Conservation (phyloP, 1,140 invertebrate species). For the Chrysomallon squamiferum region DNA sequence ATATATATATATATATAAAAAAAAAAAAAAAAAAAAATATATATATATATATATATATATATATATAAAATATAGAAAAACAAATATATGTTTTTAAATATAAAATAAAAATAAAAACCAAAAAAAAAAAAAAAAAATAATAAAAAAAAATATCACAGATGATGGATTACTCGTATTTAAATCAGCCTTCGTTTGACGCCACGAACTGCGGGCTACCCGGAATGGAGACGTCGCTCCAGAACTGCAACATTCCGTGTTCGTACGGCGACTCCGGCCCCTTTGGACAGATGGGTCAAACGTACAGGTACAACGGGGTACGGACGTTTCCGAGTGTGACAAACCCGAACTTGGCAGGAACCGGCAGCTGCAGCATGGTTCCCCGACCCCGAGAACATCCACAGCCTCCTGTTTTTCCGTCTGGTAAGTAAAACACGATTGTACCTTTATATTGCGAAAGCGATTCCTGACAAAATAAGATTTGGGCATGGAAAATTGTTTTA, state of each 20-base stretch:
- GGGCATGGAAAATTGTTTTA: constrained; percentile 59
- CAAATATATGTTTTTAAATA: too few species aligned
- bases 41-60: too few species aligned
- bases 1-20: too few species aligned
- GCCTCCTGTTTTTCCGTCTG: constrained; percentile 54
- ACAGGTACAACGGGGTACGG: constrained; percentile 55
- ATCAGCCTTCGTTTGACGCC: constrained; percentile 17
- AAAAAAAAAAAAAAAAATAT: too few species aligned
- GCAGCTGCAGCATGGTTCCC: constrained; percentile 56
- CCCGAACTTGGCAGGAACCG: constrained; percentile 32
- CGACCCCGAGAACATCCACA: constrained; percentile 52
- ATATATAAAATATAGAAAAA: too few species aligned
- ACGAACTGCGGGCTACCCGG: constrained; percentile 64
- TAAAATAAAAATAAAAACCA: too few species aligned
- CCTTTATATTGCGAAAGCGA: constrained; percentile 50
- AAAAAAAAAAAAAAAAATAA: too few species aligned
- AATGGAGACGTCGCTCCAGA: constrained; percentile 70
- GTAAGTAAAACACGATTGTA: constrained; percentile 52
- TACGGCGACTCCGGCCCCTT: constrained; percentile 85
- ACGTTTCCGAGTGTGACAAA: constrained; percentile 45
- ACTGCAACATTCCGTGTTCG: constrained; percentile 74
- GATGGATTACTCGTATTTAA: constrained; percentile 24
- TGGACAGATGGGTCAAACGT: constrained; percentile 77
- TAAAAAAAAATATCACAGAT: too few species aligned
- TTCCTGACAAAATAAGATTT: constrained; percentile 56